Base-by-base conservation (phyloP, 1,140 invertebrate genomes). In the Mactra quadrangularis region DNA sequence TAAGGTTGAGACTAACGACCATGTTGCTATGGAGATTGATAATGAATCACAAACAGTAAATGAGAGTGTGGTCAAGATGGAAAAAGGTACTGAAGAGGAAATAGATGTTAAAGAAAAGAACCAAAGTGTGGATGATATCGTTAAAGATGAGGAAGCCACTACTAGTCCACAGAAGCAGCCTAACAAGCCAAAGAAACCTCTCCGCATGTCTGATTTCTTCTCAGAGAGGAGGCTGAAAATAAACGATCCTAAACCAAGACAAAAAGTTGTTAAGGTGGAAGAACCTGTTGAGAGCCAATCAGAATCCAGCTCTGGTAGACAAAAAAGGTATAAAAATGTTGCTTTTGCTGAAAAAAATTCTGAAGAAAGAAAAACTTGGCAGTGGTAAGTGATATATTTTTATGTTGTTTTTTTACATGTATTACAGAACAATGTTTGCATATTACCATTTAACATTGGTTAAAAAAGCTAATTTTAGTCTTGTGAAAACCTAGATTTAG, bases 321-420 rank as follows among this genome's bases (percentile, higher is more conserved):
- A 31, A 15, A 66, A 41, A 60, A 68, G 71, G 35, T 75, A 79
- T 19, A 79, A 83, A 47, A 25, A 22, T 4, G 50, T 53, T 55
- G 35, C 47, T 27, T 50, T 85, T 81, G 55, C 71, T 70, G 76
- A 79, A 77, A n/a, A n/a, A n/a, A n/a, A 86, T 75, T 29, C 66
- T 86, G 81, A 59, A 62, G 64, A 74, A 57, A 57, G 72, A 71
- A 85, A 68, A 82, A 45, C 57, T 75, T 38, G 70, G 68, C 13
- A 83, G 71, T 68, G 70, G 70, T 75, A 53, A 31, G 33, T 7
- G n/a, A n/a, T n/a, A n/a, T n/a, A n/a, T n/a, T n/a, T n/a, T n/a
- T n/a, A n/a, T n/a, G n/a, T n/a, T n/a, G n/a, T n/a, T n/a, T n/a
- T n/a, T n/a, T n/a, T n/a, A n/a, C n/a, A n/a, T n/a, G n/a, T n/a